Base-by-base conservation (phyloP, 2,888 invertebrate genomes). In the Scaptodrosophila latifasciaeformis region DNA sequence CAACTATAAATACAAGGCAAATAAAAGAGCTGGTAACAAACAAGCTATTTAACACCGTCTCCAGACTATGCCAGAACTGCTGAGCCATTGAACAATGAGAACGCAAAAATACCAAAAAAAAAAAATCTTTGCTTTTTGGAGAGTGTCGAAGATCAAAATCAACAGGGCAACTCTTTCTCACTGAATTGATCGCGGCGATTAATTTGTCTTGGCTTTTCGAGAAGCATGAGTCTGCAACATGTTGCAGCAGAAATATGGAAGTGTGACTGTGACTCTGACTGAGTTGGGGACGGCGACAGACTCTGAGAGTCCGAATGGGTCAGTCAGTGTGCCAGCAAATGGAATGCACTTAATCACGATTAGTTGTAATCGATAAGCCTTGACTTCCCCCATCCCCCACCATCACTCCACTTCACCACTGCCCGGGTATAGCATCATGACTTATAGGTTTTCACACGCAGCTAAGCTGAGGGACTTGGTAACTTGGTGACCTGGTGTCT, bases 311-410 rank as follows among this genome's bases (percentile, higher is more conserved):
- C 4, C 12, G 34, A 12, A 13, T 21, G 18, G 17, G 24, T 12
- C 45, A 10, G 37, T n/a, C 15, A 15, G 7, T 49, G 45, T 35
- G 30, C 40, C 52, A 31, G 54, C 39, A 76, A 80, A 82, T 82
- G 82, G 81, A 82, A 81, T 81, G 82, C 82, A 81, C 82, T 81
- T 81, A 82, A 81, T 81, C 82, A 82, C 82, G 81, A 81, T 81
- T 81, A 82, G 82, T 60, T 75, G 75, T 77, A 82, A 81, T 81
- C 82, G 82, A 82, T 82, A 82, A 82, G 78, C 75, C 58, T 51
- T 48, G 30, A 18, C 2, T 7, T 5, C 24, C 24, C 4, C 7
- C 7, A 7, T 24, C 24, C 24, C 24, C 24, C 24, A 3, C 24
- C 24, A 24, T 3, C 24, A 24, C 4, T 7, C 24, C 7, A 24